Base-by-base conservation (phyloP, 2,113 vertebrate genomes). In the Oryzias celebensis region DNA sequence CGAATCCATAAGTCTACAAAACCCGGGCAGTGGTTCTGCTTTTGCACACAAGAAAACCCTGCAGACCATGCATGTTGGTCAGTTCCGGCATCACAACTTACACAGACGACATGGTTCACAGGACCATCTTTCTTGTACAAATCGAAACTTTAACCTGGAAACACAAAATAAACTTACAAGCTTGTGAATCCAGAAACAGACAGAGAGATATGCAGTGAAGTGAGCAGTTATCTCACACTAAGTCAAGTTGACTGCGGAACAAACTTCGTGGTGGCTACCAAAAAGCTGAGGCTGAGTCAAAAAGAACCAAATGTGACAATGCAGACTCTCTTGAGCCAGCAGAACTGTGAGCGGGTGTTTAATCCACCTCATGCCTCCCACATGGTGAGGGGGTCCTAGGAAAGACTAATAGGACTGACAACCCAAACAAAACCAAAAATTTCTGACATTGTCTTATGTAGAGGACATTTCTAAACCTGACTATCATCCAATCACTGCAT, bases 41-140 rank as follows among this genome's bases (percentile, higher is more conserved):
- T 78, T 3, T 15, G 4, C 0, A 71, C 73, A 1, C 63, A 74
- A 15, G 24, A 77, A 14, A 83, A 80, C 13, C 66, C 66, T 1
- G 77, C 73, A 2, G 66, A 68, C 15, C 58, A 52, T 28, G 69
- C 58, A 6, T 64, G 73, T 2, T 5, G 70, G 7, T 70, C 62
- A 1, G 45, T 64, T 53, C 3, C 50, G 22, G 1, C 50, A 78
- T 0, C 7, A 28, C 57, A 2, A 53, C 68, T 4, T 52, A 20
- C 20, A 20, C 20, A 20, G 20, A 20, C 20, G 1, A 20, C n/a
- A 2, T 81, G 78, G 72, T 28, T 78, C 3, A 59, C 4, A 3
- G 45, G 54, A 1, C 71, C 60, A 1, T 14, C 23, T 57, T 45
- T 42, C 55, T 57, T 57, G 7, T 58, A 8, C 20, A 24, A 13